Evolutionary conservation across 2,113 vertebrate species (phyloP).

Genomic region (Chelonoidis abingdonii): DNA sequence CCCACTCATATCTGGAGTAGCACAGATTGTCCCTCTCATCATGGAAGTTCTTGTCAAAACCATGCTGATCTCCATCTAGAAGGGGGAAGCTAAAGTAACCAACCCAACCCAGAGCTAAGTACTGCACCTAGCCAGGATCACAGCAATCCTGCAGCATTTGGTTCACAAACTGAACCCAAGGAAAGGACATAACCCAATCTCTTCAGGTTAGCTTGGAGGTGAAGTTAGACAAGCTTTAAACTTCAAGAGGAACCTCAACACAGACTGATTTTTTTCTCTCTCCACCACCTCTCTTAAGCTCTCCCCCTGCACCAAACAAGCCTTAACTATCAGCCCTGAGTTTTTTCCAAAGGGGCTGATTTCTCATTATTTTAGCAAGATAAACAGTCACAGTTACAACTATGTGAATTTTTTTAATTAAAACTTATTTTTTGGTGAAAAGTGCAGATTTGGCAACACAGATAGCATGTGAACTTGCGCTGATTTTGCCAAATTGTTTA

Average conservation of each 20-base stretch:
- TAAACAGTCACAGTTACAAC: not conserved
- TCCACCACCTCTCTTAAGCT: not conserved
- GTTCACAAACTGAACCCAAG: not conserved
- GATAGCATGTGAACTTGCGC: not conserved
- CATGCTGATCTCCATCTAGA: not conserved
- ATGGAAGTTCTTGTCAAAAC: not conserved
- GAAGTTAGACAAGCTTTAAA: not conserved
- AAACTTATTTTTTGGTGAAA: not conserved
- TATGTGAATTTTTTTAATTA: not conserved
- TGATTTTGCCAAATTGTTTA: not conserved
- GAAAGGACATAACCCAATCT: not conserved
- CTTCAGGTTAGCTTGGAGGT: not conserved
- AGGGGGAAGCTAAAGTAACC: not conserved
- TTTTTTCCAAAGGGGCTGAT: not conserved
- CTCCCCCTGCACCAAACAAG: not conserved
- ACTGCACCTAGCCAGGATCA: not conserved
- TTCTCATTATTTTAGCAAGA: constrained; percentile 16
- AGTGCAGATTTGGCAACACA: not conserved
- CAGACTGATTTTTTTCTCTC: not conserved
- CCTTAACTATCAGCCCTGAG: not conserved
- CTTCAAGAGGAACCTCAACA: not conserved
- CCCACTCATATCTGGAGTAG: not conserved
- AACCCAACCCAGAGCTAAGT: not conserved
- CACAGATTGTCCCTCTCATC: not conserved
- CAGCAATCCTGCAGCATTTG: not conserved